A percentile compares a stretch with the other conserved stretches of the same genome.
Evolutionary conservation across 1,140 invertebrate genomes (phyloP).

Genomic region (Drosophila baimaii): DNA sequence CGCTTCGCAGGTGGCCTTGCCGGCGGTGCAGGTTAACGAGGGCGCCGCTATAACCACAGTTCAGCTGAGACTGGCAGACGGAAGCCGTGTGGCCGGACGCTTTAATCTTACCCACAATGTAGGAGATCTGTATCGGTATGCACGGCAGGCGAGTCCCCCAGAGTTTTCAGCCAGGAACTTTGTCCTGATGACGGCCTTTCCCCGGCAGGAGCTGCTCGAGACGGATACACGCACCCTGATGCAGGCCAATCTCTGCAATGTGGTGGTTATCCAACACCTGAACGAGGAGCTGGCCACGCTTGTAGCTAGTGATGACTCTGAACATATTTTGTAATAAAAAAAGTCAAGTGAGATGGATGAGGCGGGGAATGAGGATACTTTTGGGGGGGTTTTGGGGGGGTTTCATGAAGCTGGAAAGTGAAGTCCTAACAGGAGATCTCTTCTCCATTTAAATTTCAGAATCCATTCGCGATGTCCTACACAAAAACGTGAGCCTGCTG

Average conservation of each 20-base stretch:
- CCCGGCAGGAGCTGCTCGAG: constrained; percentile 51
- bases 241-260: constrained; percentile 60
- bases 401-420: not conserved
- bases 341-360: not conserved
- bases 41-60: constrained; percentile 34
- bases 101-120: constrained; percentile 61
- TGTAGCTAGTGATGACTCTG: constrained; percentile 5
- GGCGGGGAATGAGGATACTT: not conserved
- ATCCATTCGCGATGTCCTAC: constrained; percentile 76
- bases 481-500: constrained; percentile 78
- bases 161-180: constrained; percentile 45
- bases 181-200: constrained; percentile 57
- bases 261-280: constrained; percentile 65
- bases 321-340: constrained; percentile 5
- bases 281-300: constrained; percentile 25
- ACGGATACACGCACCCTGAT: constrained; percentile 48
- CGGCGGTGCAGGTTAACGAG: constrained; percentile 30
- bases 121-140: constrained; percentile 55
- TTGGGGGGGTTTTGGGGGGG: not conserved
- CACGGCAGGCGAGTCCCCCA: constrained; percentile 50
- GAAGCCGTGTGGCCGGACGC: constrained; percentile 50
- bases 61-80: constrained; percentile 60
- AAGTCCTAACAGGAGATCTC: not conserved
- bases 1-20: not conserved
- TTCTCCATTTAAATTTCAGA: constrained; percentile 34